Base-by-base conservation (phyloP, 2,113 vertebrate species). In the Melanocharis versteri region DNA sequence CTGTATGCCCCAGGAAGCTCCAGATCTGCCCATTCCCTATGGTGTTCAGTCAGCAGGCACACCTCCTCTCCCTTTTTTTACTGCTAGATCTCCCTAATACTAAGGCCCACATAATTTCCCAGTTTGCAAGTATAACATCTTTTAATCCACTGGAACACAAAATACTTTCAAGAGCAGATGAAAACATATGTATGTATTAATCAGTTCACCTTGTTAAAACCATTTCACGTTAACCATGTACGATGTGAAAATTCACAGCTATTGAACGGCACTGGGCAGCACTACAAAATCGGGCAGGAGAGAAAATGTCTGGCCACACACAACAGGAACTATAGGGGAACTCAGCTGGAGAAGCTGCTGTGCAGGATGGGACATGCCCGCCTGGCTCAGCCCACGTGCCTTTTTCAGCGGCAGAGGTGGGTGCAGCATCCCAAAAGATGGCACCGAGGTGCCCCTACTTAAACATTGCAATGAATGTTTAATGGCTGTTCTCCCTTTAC, bases 1-100 rank as follows among this genome's bases (percentile, higher is more conserved):
- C 39, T 10, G 10, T 0, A 0, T 5, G 20, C 6, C 6, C 39
- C 2, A 2, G 44, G 23, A 68, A 92, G 47, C 6, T 54, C 51
- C 69, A 39, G 28, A 33, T 82, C 24, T 72, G 17, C 30, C 19
- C 18, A 62, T 39, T 6, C 17, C 56, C 24, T 71, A 0, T 0
- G 1, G 8, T 27, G 72, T 54, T 81, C 1, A 1, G 58, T 33
- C 26, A 70, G 23, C 45, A 54, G 2, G 17, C 21, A 65, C 20
- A 42, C 1, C 9, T 35, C 31, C 31, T 22, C 13, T 83, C 30
- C 23, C 20, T 51, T 64, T 61, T 39, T 72, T 57, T 27, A 64
- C 6, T 3, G 3, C 5, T 33, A 31, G 8, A 71, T 44, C 15
- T 70, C 47, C 4, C 42, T 77, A 35, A 39, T 42, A 50, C 5